Percentiles rank a stretch among this genome's conserved stretches.
phyloP scores from a whole-genome alignment of 37 sponge, comb jelly and placozoan genomes.

The Eunapius fragilis region DNA sequence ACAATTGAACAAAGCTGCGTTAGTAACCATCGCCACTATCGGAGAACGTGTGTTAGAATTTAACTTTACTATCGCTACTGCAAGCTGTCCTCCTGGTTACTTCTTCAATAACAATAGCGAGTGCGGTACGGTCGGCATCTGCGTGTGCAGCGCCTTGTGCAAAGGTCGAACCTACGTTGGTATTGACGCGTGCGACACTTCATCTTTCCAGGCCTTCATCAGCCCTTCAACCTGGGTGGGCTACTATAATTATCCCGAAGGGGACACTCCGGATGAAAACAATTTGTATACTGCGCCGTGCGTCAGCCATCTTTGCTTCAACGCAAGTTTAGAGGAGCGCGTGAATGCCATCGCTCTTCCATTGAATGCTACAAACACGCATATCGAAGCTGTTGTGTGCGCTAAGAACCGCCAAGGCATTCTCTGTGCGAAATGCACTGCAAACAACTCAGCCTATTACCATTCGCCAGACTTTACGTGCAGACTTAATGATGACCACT shows the following conservation, averaged over 20 bases:
- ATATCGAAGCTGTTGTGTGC: constrained; percentile 26
- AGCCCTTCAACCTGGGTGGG: constrained; percentile 45
- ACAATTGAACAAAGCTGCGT: not conserved
- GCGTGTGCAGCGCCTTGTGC: constrained; percentile 4
- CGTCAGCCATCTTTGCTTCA: not conserved
- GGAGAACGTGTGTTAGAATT: not conserved
- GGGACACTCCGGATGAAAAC: not conserved
- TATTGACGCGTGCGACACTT: not conserved
- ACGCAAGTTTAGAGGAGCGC: no score
- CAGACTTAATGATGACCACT: not conserved
- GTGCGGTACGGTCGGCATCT: not conserved
- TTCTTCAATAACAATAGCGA: not conserved
- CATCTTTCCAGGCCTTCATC: constrained; percentile 12
- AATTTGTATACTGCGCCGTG: constrained; percentile 33
- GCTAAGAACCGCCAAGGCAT: constrained; percentile 12
- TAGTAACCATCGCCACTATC: not conserved
- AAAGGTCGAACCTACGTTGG: not conserved
- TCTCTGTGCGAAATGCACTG: constrained; percentile 40
- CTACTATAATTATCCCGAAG: not conserved
- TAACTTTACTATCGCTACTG: not conserved
- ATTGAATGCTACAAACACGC: not conserved
- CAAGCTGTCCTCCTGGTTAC: constrained; percentile 21
- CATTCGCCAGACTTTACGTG: constrained; percentile 42
- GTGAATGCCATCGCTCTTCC: no score
- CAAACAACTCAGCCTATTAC: constrained; percentile 16